phyloP scores from a whole-genome alignment of 2,113 vertebrate genomes.

The Chrysemys picta region DNA sequence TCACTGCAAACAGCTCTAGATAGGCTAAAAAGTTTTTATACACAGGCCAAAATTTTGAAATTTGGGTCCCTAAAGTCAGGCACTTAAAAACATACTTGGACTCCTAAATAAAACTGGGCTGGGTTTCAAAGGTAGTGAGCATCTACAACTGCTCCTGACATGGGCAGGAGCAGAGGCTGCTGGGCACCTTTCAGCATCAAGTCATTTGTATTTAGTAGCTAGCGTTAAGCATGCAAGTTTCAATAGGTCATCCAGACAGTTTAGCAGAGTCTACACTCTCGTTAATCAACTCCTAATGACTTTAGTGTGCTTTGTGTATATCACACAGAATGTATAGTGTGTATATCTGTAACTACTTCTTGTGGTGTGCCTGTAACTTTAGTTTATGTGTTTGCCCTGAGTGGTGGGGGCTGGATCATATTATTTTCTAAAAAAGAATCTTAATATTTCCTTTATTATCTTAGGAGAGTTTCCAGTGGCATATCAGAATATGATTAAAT shows the following conservation, averaged over 20 bases:
- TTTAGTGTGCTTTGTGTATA: background rate
- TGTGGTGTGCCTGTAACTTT: background rate
- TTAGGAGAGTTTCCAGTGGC: background rate
- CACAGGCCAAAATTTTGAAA: background rate
- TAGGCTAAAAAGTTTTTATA: background rate
- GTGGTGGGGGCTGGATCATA: background rate
- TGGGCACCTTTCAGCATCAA: background rate
- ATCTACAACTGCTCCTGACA: background rate
- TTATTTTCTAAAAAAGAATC: background rate
- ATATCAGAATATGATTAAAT: slow-evolving; percentile 6
- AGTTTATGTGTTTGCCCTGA: background rate
- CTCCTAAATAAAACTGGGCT: background rate
- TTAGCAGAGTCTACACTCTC: background rate
- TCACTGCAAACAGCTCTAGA: background rate
- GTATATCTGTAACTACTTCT: background rate
- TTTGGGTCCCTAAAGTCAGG: background rate
- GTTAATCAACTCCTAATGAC: background rate
- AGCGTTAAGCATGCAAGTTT: background rate
- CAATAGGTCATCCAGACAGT: background rate
- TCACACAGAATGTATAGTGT: background rate
- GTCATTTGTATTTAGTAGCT: background rate
- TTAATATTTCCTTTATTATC: background rate
- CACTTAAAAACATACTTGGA: background rate
- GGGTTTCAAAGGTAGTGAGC: background rate
- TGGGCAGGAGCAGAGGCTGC: background rate